Base-by-base conservation (phyloP, 2,797 vertebrate species). In the Sternotherus odoratus region DNA sequence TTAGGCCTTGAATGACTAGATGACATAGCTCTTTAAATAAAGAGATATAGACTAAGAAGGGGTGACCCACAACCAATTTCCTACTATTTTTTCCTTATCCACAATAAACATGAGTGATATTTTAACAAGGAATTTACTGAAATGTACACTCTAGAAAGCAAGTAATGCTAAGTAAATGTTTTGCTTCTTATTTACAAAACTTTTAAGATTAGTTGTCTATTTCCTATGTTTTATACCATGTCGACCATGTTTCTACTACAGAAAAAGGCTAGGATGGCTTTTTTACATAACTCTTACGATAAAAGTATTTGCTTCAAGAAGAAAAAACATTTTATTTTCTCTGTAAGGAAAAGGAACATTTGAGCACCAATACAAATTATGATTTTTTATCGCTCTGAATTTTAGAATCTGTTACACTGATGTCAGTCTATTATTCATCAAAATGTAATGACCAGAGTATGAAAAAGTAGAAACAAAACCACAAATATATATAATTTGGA, bases 21-120 rank as follows among this genome's bases (percentile, higher is more conserved):
- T 88, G 39, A 85, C 53, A 83, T 43, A 17, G 50, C 86, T 33
- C 93, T 79, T 51, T 94, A 86, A 77, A 83, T 63, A 26, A 66
- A 69, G 46, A 85, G 86, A 75, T 50, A 5, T 28, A 94, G 50
- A 74, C 1, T n/a, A 0, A 1, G 21, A 48, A 26, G 72, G 10
- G 83, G 87, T 49, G 1, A 86, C 24, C 8, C 30, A 86, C 48
- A 72, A 90, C 10, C 12, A 33, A 66, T 54, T 93, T 94, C 60
- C 50, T 74, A 56, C 28, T 33, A 57, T 50, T 30, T 63, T 82
- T 43, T 56, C 82, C 21, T 72, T 77, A 46, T 5, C 66, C 39
- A 13, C 85, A 39, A 23, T 19, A 81, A 85, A 83, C 3, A 49
- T 46, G 46, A 36, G 66, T 69, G 63, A 90, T 50, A 33, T 51